phyloP scores from a whole-genome alignment of 2,113 vertebrate genomes.

The Dicrurus megarhynchus region DNA sequence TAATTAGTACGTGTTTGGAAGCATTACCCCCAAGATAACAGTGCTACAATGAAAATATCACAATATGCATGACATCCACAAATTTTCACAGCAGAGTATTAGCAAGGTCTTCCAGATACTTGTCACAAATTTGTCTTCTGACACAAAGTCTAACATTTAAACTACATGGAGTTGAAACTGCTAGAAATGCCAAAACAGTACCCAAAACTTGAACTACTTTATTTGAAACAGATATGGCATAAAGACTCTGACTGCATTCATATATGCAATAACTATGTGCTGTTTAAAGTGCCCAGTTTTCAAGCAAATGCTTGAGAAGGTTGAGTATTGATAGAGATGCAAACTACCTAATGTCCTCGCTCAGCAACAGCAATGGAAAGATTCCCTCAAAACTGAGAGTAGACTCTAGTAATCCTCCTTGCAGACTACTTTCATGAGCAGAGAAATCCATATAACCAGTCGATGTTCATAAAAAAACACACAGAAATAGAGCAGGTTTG shows the following conservation, averaged over 20 bases:
- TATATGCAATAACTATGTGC: background rate
- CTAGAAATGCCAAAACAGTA: background rate
- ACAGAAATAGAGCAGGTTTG: background rate
- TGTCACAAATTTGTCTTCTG: background rate
- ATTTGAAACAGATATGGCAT: background rate
- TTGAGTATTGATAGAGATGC: background rate
- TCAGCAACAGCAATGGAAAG: background rate
- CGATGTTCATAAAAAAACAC: background rate
- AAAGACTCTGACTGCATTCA: background rate
- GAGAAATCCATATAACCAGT: background rate
- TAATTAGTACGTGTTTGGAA: background rate
- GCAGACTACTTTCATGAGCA: background rate
- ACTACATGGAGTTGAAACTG: background rate
- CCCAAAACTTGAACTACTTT: background rate
- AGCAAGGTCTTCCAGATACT: background rate
- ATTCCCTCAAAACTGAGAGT: background rate
- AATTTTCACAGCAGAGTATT: background rate
- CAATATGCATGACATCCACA: background rate
- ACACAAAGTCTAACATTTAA: background rate
- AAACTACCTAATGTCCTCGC: background rate
- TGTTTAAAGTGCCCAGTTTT: background rate
- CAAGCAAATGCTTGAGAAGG: background rate
- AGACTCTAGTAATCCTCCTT: background rate
- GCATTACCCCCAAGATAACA: background rate
- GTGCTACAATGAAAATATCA: slow-evolving; percentile 46